These are phyloP conservation scores for Mastacembelus armatus DNA, from an alignment of 2,797 vertebrate species.

Conservation along the genomic window DNA sequence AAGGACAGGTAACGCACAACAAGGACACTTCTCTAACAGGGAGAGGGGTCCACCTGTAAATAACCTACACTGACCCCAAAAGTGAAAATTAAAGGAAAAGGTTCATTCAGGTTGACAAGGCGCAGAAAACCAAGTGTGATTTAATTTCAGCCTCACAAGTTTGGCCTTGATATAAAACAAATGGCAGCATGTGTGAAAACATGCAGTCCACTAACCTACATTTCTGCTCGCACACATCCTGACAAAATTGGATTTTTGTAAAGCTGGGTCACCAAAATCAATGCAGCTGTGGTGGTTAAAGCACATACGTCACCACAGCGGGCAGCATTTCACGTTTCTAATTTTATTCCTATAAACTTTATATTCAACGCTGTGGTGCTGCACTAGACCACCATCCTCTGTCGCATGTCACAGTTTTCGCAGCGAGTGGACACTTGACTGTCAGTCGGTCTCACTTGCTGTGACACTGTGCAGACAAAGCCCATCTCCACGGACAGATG, in stretches of 20 bases:
- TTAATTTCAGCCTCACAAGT: slow-evolving; percentile 25
- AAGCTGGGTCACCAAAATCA: slow-evolving; percentile 80
- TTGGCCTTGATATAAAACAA: not conserved
- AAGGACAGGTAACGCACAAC: slow-evolving; percentile 61
- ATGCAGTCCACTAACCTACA: slow-evolving; percentile 59
- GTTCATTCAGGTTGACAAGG: not conserved
- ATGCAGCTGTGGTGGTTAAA: slow-evolving; percentile 55
- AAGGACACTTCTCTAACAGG: slow-evolving; percentile 21
- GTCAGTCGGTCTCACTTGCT: slow-evolving; percentile 36
- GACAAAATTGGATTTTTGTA: slow-evolving; percentile 65
- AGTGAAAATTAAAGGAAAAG: not conserved
- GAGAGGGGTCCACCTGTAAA: not conserved
- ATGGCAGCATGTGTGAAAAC: not conserved
- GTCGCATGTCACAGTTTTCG: slow-evolving; percentile 10
- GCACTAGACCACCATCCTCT: not conserved
- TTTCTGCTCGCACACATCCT: slow-evolving; percentile 49
- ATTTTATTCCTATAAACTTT: slow-evolving; percentile 7
- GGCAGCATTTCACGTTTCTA: fast-evolving
- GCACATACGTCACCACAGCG: not conserved
- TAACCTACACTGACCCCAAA: not conserved
- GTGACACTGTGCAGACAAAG: slow-evolving; percentile 65
- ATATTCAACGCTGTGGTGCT: not conserved
- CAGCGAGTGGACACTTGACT: slow-evolving; percentile 39
- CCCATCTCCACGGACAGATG: slow-evolving; percentile 52
- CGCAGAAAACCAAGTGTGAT: slow-evolving; percentile 4